phyloP scores from a whole-genome alignment of 2,113 vertebrate species.

The Australoheros scitulus region DNA sequence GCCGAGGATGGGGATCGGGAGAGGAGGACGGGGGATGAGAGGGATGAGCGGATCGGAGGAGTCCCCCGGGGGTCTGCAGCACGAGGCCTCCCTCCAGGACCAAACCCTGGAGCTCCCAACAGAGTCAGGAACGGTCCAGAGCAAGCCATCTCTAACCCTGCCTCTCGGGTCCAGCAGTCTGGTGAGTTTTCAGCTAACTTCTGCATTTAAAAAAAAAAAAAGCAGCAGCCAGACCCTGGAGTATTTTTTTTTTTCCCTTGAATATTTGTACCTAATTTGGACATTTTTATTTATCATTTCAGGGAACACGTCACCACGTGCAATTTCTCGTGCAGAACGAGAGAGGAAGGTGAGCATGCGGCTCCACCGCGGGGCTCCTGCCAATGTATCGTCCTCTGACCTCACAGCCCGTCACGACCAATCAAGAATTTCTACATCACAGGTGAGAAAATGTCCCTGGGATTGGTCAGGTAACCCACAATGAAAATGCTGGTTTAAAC shows the following conservation, averaged over 20 bases:
- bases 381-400: constrained; percentile 95
- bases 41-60: constrained; percentile 91
- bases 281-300: background rate
- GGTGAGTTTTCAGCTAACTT: constrained; percentile 77
- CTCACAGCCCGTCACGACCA: constrained; percentile 90
- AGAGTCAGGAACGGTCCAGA: constrained; percentile 91
- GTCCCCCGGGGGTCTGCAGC: constrained; percentile 84
- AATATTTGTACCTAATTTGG: background rate
- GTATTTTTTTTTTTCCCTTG: background rate
- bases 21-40: constrained; percentile 85
- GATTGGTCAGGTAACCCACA: background rate
- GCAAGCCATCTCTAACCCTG: constrained; percentile 90
- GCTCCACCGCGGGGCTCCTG: constrained; percentile 93
- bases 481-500: background rate
- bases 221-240: background rate
- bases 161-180: constrained; percentile 92
- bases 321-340: constrained; percentile 95
- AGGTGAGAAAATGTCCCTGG: constrained; percentile 77
- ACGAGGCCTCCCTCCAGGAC: constrained; percentile 80
- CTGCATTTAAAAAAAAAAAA: background rate
- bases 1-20: constrained; percentile 92
- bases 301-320: constrained; percentile 96
- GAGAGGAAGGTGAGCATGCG: constrained; percentile 98
- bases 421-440: constrained; percentile 93
- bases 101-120: constrained; percentile 85